Percentiles rank a stretch among this genome's conserved stretches.
These are phyloP conservation scores for Ganaspis brasiliensis DNA, from an alignment of 2,888 invertebrate species.

Conservation along the genomic window DNA sequence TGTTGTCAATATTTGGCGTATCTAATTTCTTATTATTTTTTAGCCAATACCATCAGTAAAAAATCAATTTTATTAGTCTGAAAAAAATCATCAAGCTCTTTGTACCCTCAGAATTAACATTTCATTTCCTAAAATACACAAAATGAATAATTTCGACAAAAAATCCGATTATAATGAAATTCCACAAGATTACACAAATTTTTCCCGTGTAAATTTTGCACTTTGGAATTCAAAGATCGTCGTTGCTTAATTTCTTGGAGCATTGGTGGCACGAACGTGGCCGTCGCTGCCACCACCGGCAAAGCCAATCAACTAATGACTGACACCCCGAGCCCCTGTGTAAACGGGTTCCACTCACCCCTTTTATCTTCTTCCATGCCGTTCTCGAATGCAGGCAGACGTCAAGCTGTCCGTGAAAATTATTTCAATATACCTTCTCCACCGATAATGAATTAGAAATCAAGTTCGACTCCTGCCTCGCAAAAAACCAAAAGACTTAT, in stretches of 20 bases:
- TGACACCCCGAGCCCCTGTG: constrained; percentile 61
- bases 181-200: not conserved
- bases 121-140: too few relatives aligned
- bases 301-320: constrained; percentile 72
- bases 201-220: not conserved
- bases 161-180: not conserved
- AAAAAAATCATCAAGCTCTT: too few relatives aligned
- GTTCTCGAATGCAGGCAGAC: constrained; percentile 50
- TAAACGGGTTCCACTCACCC: constrained; percentile 40
- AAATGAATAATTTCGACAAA: too few relatives aligned
- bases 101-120: too few relatives aligned
- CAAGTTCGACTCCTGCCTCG: constrained; percentile 48
- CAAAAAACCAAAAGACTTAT: constrained; percentile 31
- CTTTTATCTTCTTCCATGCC: constrained; percentile 43
- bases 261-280: constrained; percentile 56
- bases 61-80: too few relatives aligned
- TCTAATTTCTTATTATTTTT: too few relatives aligned
- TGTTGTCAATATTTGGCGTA: too few relatives aligned
- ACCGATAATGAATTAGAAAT: constrained; percentile 56
- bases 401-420: constrained; percentile 64
- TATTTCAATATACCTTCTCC: constrained; percentile 58
- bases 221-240: constrained; percentile 47
- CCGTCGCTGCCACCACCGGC: constrained; percentile 44
- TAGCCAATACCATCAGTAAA: too few relatives aligned
- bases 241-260: constrained; percentile 53